phyloP scores from a whole-genome alignment of 2,113 vertebrate species.

The Gopherus flavomarginatus region DNA sequence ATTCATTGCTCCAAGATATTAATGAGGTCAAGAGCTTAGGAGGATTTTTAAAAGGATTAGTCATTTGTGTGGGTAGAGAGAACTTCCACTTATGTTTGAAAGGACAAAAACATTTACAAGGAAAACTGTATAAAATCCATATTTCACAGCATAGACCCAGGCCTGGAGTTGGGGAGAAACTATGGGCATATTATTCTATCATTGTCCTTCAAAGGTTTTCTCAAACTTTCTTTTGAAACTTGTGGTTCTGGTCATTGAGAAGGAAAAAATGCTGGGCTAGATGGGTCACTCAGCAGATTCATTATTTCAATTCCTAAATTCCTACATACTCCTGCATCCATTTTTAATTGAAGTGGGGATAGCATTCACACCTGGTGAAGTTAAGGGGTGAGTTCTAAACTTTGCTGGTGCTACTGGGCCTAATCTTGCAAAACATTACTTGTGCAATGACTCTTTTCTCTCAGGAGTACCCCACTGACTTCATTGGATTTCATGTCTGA shows the following conservation, averaged over 20 bases:
- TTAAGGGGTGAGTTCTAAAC: rapidly evolving
- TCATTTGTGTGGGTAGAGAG: slow-evolving; percentile 25
- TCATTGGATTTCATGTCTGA: not conserved
- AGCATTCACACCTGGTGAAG: not conserved
- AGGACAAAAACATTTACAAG: not conserved
- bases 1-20: slow-evolving; percentile 4
- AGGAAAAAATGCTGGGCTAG: not conserved
- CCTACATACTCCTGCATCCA: not conserved
- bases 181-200: too few species aligned
- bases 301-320: not conserved
- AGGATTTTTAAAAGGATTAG: slow-evolving; percentile 13
- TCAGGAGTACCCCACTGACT: not conserved
- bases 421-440: not conserved
- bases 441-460: not conserved
- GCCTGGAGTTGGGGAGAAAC: not conserved
- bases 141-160: not conserved
- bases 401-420: not conserved
- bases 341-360: not conserved
- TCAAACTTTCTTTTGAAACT: not conserved
- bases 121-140: slow-evolving; percentile 1
- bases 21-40: slow-evolving; percentile 42
- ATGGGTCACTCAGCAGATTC: not conserved
- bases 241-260: not conserved
- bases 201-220: not conserved
- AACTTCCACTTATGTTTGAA: slow-evolving; percentile 34